phyloP scores from a whole-genome alignment of 2,888 invertebrate genomes.

The Synanthedon tipuliformis region DNA sequence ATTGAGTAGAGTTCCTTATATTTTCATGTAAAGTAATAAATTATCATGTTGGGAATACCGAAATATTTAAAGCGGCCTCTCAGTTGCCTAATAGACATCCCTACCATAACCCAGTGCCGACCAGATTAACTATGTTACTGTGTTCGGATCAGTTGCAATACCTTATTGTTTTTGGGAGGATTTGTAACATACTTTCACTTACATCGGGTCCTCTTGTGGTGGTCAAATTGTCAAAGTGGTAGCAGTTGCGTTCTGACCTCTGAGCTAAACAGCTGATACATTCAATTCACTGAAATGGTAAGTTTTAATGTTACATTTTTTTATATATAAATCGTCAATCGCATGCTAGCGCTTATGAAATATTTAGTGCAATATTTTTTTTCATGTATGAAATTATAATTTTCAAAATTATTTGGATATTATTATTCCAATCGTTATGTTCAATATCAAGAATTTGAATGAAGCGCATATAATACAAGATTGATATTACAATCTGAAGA shows the following conservation, averaged over 20 bases:
- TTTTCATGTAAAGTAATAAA: too few relatives aligned
- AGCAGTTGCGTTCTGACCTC: conserved; percentile 16
- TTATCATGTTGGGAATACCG: too few relatives aligned
- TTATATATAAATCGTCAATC: too few relatives aligned
- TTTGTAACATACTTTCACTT: conserved; percentile 47
- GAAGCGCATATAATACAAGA: too few relatives aligned
- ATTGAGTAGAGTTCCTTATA: too few relatives aligned
- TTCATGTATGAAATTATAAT: too few relatives aligned
- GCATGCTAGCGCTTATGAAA: too few relatives aligned
- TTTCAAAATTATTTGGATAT: too few relatives aligned
- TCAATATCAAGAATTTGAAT: too few relatives aligned
- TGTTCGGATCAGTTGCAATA: conserved; percentile 32
- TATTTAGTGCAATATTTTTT: too few relatives aligned
- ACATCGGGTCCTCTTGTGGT: background rate
- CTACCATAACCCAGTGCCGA: background rate
- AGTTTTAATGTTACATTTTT: background rate
- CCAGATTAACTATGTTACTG: background rate
- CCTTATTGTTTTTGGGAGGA: conserved; percentile 28
- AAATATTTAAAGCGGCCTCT: background rate
- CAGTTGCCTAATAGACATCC: background rate
- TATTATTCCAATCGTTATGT: too few relatives aligned
- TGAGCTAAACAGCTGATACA: conserved; percentile 11
- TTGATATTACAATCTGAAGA: too few relatives aligned
- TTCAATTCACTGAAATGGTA: conserved; percentile 1
- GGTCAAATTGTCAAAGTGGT: conserved; percentile 1